Evolutionary conservation across 2,113 vertebrate species (phyloP).

Genomic region (Gasterosteus nipponicus): DNA sequence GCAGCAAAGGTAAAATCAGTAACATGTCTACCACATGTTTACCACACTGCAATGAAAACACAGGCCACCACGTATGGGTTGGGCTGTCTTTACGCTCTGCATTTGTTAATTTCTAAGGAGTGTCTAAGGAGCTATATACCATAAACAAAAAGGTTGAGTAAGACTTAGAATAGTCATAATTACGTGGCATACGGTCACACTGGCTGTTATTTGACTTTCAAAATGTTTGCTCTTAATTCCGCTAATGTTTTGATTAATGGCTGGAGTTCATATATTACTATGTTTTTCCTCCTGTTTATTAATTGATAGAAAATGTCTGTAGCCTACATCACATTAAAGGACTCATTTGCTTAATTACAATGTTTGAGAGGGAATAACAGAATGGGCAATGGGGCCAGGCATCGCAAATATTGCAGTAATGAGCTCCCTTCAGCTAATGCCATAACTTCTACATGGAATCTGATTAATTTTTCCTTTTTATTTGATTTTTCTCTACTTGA

Average conservation of each 20-base stretch:
- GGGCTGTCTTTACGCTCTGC: background rate
- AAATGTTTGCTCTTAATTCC: background rate
- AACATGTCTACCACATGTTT: slow-evolving; percentile 40
- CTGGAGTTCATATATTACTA: background rate
- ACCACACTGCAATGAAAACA: slow-evolving; percentile 41
- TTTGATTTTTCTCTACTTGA: background rate
- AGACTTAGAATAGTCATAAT: background rate
- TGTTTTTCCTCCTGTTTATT: background rate
- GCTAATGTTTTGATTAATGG: background rate
- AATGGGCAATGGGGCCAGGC: background rate
- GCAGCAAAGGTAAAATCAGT: slow-evolving; percentile 63
- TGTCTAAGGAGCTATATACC: background rate
- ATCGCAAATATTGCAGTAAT: background rate
- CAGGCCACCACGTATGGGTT: slow-evolving; percentile 48
- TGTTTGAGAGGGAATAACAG: background rate
- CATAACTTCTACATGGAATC: background rate
- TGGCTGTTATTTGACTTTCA: background rate
- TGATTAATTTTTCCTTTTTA: background rate
- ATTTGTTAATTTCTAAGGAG: background rate
- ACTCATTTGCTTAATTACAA: background rate
- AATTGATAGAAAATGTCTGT: background rate
- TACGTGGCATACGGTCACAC: background rate
- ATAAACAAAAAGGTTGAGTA: background rate
- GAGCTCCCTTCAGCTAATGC: background rate
- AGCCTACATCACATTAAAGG: background rate